These are phyloP conservation scores for Propithecus deckenii DNA, from an alignment of 2,797 vertebrate species.

Conservation along the genomic window DNA sequence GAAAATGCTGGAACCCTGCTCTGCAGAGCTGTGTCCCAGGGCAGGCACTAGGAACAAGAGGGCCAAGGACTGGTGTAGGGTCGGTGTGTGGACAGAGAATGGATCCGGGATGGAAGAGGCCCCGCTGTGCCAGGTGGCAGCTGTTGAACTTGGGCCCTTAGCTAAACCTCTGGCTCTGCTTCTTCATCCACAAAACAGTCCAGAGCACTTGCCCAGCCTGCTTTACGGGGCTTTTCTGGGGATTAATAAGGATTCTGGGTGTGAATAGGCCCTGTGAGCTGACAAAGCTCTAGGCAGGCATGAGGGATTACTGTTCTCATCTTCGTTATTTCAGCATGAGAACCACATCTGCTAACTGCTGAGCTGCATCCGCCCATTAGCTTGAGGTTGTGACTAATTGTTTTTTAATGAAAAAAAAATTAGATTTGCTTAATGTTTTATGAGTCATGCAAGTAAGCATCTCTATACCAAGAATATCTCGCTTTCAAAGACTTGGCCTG, in stretches of 20 bases:
- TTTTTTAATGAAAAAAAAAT: slow-evolving; percentile 55
- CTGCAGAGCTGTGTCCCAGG: neutral
- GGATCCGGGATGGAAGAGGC: neutral
- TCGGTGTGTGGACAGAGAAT: neutral
- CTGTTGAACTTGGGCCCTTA: neutral
- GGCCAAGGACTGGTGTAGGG: neutral
- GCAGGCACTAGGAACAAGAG: neutral
- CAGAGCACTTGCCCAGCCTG: neutral
- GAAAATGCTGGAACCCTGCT: neutral
- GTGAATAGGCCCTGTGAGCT: neutral
- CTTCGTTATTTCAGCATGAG: slow-evolving; percentile 24
- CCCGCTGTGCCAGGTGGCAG: rapidly evolving
- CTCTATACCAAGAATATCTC: neutral
- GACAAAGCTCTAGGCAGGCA: neutral
- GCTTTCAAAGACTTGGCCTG: neutral
- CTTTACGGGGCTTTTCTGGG: neutral
- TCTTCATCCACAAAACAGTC: neutral
- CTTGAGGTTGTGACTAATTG: slow-evolving; percentile 64
- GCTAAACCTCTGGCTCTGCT: neutral
- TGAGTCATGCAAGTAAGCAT: slow-evolving; percentile 55
- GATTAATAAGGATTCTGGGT: neutral
- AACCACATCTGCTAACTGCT: slow-evolving; percentile 40
- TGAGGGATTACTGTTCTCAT: neutral
- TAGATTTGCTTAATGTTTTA: slow-evolving; percentile 70
- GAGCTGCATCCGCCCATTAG: slow-evolving; percentile 69